A percentile compares a stretch with the other conserved stretches of the same genome.
phyloP scores from a whole-genome alignment of 2,797 vertebrate genomes.

The Crax fasciolata region DNA sequence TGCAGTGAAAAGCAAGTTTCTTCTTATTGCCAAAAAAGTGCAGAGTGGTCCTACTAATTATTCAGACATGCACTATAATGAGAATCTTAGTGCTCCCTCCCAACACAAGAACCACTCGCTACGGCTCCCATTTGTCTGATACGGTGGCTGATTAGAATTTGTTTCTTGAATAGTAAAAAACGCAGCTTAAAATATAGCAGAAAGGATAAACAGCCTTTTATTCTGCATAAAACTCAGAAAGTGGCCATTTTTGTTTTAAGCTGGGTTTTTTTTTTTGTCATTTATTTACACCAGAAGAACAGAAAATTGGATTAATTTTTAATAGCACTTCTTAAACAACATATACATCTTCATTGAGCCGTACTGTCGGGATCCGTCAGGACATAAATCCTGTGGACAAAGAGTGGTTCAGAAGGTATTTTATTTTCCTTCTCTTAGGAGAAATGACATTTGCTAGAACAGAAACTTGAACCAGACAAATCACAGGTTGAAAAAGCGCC shows the following conservation, averaged over 20 bases:
- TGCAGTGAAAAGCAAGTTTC: constrained; percentile 64
- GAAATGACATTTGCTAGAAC: not conserved
- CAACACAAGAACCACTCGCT: constrained; percentile 65
- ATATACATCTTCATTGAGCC: constrained; percentile 54
- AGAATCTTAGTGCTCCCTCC: constrained; percentile 79
- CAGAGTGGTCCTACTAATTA: constrained; percentile 80
- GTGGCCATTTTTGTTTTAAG: constrained; percentile 63
- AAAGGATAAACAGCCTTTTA: constrained; percentile 75
- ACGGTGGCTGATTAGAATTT: constrained; percentile 81
- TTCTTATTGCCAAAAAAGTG: constrained; percentile 63
- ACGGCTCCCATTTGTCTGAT: constrained; percentile 82
- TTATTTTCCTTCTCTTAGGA: not conserved
- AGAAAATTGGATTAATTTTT: constrained; percentile 75
- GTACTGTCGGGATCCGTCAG: constrained; percentile 14
- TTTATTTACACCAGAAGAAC: constrained; percentile 64
- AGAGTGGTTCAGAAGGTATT: not conserved
- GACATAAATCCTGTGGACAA: constrained; percentile 33
- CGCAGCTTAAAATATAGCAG: constrained; percentile 44
- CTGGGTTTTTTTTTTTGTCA: constrained; percentile 10
- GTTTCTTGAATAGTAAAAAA: constrained; percentile 81
- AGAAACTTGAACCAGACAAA: not conserved
- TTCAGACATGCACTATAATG: constrained; percentile 81
- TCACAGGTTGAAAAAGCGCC: not conserved
- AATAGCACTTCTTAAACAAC: constrained; percentile 64
- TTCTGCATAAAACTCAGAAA: constrained; percentile 67